Percentiles rank a stretch among this genome's conserved stretches.
phyloP scores from a whole-genome alignment of 2,888 invertebrate species.

The Andrena camellia region DNA sequence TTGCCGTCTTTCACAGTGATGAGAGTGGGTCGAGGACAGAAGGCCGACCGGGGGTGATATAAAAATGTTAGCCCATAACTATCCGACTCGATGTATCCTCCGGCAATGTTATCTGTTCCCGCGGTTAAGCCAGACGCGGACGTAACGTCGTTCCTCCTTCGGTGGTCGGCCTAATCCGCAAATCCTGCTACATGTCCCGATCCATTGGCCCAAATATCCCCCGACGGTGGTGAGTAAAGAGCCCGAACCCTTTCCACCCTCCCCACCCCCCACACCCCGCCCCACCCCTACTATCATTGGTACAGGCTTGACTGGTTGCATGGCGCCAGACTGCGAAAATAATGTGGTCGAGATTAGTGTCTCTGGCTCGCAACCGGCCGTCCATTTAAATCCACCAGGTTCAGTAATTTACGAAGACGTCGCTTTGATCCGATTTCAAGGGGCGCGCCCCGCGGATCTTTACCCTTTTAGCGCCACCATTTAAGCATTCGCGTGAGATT shows the following conservation, averaged over 20 bases:
- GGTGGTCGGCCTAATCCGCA: constrained; percentile 70
- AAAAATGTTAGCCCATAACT: constrained; percentile 68
- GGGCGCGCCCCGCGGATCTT: constrained; percentile 42
- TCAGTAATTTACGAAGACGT: constrained; percentile 60
- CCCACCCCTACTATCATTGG: background rate
- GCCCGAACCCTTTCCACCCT: constrained; percentile 23
- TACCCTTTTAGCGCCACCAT: constrained; percentile 60
- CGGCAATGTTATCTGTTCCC: constrained; percentile 69
- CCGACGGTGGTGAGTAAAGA: constrained; percentile 50
- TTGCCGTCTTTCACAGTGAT: background rate
- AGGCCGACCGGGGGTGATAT: constrained; percentile 23
- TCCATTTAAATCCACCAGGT: constrained; percentile 52
- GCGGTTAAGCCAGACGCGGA: constrained; percentile 72
- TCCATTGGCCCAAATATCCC: constrained; percentile 68
- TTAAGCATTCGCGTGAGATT: constrained; percentile 54
- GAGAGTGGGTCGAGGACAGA: background rate
- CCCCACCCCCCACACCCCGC: background rate
- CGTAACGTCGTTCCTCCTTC: constrained; percentile 59
- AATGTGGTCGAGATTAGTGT: constrained; percentile 32
- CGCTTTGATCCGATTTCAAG: constrained; percentile 62
- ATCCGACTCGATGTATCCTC: constrained; percentile 62
- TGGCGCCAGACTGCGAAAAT: constrained; percentile 54
- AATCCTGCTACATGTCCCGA: constrained; percentile 71
- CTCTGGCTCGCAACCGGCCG: constrained; percentile 19
- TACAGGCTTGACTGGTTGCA: constrained; percentile 49